These are phyloP conservation scores for Sapayoa aenigma DNA, from an alignment of 2,113 vertebrate species.

Conservation along the genomic window DNA sequence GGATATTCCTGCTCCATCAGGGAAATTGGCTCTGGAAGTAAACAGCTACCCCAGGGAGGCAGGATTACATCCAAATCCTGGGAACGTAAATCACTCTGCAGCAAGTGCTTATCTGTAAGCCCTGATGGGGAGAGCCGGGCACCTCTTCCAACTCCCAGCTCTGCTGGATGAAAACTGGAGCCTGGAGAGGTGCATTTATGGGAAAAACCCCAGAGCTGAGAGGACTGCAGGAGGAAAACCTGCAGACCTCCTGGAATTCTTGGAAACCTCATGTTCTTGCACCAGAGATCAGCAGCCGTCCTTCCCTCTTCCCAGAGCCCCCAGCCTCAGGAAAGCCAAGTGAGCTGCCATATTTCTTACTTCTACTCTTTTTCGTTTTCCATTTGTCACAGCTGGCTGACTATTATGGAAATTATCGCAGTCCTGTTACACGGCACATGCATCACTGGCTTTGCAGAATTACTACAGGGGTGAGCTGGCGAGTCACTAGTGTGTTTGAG, in stretches of 20 bases:
- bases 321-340: neutral
- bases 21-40: neutral
- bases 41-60: neutral
- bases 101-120: neutral
- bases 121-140: neutral
- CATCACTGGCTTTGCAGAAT: neutral
- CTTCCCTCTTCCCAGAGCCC: neutral
- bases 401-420: neutral
- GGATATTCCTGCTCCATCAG: neutral
- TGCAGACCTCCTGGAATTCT: neutral
- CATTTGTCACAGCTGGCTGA: neutral
- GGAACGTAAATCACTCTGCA: neutral
- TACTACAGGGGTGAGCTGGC: neutral
- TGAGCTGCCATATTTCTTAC: neutral
- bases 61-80: neutral
- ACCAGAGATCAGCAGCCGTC: neutral
- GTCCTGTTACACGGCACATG: neutral
- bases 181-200: fast-evolving
- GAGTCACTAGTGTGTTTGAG: neutral
- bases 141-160: neutral
- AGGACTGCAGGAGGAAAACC: neutral
- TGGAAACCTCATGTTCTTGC: neutral
- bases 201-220: neutral
- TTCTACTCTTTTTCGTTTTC: neutral
- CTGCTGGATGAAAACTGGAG: neutral